Evolutionary conservation across 2,888 invertebrate species (phyloP).

Genomic region (Hydropsyche betteni): DNA sequence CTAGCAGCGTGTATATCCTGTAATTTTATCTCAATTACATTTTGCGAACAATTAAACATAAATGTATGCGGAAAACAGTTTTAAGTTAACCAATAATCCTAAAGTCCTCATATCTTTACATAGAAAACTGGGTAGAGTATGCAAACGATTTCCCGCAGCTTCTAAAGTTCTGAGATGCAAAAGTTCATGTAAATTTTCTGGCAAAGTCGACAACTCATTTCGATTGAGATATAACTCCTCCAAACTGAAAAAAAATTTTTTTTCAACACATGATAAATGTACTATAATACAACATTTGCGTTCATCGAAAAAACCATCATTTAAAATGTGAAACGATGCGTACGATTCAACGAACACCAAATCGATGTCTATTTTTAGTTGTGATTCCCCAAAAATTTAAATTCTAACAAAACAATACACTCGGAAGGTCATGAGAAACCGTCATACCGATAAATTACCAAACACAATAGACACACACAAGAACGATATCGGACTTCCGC

Average conservation of each 20-base stretch:
- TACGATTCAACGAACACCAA: no score
- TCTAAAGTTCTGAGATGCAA: constrained; percentile 69
- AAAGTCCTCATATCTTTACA: constrained; percentile 66
- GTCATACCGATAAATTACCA: no score
- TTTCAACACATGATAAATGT: no score
- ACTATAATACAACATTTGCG: no score
- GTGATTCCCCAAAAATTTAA: no score
- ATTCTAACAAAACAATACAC: no score
- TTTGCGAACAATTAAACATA: neutral
- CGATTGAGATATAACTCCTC: constrained; percentile 77
- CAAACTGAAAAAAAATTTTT: constrained; percentile 65
- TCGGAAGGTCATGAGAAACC: no score
- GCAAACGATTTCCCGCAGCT: constrained; percentile 57
- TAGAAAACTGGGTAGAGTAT: constrained; percentile 44
- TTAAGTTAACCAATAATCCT: constrained; percentile 62
- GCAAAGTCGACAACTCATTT: constrained; percentile 74
- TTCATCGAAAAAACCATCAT: no score
- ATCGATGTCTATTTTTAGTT: no score
- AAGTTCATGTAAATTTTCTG: constrained; percentile 68
- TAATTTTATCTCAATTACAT: constrained; percentile 44
- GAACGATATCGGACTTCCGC: no score
- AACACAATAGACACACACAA: no score
- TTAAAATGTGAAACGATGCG: no score
- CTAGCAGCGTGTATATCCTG: constrained; percentile 54
- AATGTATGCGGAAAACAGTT: neutral